These are phyloP conservation scores for Drosophila pullipes DNA, from an alignment of 2,888 invertebrate species.

Conservation along the genomic window DNA sequence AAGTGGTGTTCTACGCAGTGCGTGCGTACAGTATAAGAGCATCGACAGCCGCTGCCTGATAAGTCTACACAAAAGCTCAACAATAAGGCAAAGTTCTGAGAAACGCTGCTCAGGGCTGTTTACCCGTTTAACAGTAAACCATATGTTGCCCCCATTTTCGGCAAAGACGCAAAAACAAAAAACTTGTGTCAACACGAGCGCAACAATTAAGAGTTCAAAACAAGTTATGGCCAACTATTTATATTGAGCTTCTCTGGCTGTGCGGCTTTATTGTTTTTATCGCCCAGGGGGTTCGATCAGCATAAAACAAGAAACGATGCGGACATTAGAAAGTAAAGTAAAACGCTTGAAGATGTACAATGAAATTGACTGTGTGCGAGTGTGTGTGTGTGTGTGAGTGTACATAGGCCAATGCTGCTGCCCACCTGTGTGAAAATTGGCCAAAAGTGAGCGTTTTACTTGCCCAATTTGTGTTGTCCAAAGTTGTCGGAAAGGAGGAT, in stretches of 20 bases:
- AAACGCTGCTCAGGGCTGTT: constrained; percentile 13
- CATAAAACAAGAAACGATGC: constrained; percentile 52
- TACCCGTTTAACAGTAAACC: constrained; percentile 31
- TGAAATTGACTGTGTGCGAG: constrained; percentile 34
- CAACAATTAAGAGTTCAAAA: constrained; percentile 59
- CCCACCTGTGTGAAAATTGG: constrained; percentile 63
- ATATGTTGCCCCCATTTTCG: constrained; percentile 45
- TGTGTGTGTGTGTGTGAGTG: constrained; percentile 2
- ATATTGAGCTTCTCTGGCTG: constrained; percentile 19
- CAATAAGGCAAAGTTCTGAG: constrained; percentile 7
- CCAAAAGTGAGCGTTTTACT: constrained; percentile 74
- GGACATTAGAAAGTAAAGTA: constrained; percentile 75
- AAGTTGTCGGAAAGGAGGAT: constrained; percentile 74
- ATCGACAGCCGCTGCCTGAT: neutral
- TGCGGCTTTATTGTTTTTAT: constrained; percentile 25
- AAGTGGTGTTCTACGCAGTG: constrained; percentile 9
- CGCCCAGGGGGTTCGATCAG: constrained; percentile 51
- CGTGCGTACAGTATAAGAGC: constrained; percentile 9
- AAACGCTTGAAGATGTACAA: constrained; percentile 71
- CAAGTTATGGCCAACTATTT: constrained; percentile 55
- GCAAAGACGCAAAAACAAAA: constrained; percentile 39
- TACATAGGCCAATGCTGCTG: constrained; percentile 37
- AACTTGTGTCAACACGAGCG: constrained; percentile 45
- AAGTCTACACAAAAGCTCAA: constrained; percentile 17
- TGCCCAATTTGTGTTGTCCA: constrained; percentile 71